These are phyloP conservation scores for Anodontia alba DNA, from an alignment of 2,888 invertebrate genomes.

Conservation along the genomic window DNA sequence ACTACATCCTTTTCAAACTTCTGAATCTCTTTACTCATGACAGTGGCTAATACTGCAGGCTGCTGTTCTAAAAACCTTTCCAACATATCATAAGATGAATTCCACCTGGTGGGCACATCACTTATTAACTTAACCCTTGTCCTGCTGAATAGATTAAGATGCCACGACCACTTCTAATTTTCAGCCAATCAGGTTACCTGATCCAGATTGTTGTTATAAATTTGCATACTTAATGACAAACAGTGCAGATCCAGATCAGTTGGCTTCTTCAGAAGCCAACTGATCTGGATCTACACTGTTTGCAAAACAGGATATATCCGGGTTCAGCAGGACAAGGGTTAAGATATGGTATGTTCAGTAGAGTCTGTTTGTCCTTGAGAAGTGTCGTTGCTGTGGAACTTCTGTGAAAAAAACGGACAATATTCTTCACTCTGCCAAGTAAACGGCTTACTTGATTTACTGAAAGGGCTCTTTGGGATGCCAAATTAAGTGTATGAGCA, in stretches of 20 bases:
- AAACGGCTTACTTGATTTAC: conserved; percentile 25
- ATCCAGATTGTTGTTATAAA: too few relatives aligned
- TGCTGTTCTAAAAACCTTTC: conserved; percentile 25
- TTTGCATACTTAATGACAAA: too few relatives aligned
- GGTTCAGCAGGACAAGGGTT: too few relatives aligned
- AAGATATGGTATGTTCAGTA: not conserved
- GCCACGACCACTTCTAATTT: too few relatives aligned
- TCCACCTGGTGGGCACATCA: conserved; percentile 41
- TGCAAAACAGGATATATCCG: too few relatives aligned
- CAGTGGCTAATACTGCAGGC: conserved; percentile 29
- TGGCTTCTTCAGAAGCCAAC: too few relatives aligned
- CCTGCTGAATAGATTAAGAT: too few relatives aligned
- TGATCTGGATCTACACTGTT: too few relatives aligned
- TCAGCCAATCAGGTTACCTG: too few relatives aligned
- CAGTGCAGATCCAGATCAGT: too few relatives aligned
- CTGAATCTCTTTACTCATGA: conserved; percentile 18
- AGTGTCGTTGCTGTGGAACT: conserved; percentile 15
- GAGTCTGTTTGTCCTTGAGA: not conserved
- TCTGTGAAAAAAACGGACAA: conserved; percentile 39
- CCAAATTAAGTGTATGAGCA: conserved; percentile 49
- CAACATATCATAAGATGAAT: conserved; percentile 36
- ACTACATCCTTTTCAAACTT: conserved; percentile 27
- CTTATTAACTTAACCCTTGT: too few relatives aligned
- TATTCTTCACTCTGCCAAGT: conserved; percentile 35
- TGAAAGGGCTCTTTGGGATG: conserved; percentile 30